These are phyloP conservation scores for Drosophila ambigua DNA, from an alignment of 1,140 invertebrate species.

Conservation along the genomic window DNA sequence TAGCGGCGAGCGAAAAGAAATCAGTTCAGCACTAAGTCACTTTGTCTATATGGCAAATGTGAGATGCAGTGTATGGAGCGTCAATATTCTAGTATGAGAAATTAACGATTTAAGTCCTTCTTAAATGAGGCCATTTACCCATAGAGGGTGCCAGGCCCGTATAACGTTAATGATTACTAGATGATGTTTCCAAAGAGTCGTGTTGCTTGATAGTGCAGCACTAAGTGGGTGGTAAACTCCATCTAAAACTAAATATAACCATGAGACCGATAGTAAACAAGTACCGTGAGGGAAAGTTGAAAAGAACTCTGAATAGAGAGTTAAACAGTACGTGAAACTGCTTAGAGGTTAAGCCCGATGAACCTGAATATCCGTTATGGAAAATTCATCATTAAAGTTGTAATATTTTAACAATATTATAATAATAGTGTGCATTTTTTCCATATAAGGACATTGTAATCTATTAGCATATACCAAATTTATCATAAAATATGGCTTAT, in stretches of 20 bases:
- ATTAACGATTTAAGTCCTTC: slow-evolving; percentile 63
- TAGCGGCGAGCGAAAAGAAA: slow-evolving; percentile 93
- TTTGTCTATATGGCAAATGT: slow-evolving; percentile 54
- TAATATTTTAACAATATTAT: slow-evolving; percentile 32
- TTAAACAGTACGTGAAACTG: slow-evolving; percentile 86
- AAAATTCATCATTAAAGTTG: slow-evolving; percentile 53
- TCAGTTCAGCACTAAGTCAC: slow-evolving; percentile 53
- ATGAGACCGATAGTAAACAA: slow-evolving; percentile 75
- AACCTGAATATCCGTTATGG: slow-evolving; percentile 49
- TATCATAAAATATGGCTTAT: slow-evolving; percentile 6
- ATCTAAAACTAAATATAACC: too few species aligned
- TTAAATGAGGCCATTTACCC: slow-evolving; percentile 84
- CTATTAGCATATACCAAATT: slow-evolving; percentile 30
- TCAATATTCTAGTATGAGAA: slow-evolving; percentile 77
- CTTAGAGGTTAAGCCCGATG: slow-evolving; percentile 47
- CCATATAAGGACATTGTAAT: slow-evolving; percentile 48
- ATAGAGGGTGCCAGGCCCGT: slow-evolving; percentile 90
- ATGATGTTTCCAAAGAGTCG: slow-evolving; percentile 88
- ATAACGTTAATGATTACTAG: slow-evolving; percentile 85
- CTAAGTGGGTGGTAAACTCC: slow-evolving; percentile 87
- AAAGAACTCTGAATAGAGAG: slow-evolving; percentile 91
- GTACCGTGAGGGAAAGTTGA: slow-evolving; percentile 93
- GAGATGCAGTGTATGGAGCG: slow-evolving; percentile 56
- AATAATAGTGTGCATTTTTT: slow-evolving; percentile 46
- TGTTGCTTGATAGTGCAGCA: slow-evolving; percentile 90